Base-by-base conservation (phyloP, 1,140 invertebrate species). In the Camponotus floridanus region DNA sequence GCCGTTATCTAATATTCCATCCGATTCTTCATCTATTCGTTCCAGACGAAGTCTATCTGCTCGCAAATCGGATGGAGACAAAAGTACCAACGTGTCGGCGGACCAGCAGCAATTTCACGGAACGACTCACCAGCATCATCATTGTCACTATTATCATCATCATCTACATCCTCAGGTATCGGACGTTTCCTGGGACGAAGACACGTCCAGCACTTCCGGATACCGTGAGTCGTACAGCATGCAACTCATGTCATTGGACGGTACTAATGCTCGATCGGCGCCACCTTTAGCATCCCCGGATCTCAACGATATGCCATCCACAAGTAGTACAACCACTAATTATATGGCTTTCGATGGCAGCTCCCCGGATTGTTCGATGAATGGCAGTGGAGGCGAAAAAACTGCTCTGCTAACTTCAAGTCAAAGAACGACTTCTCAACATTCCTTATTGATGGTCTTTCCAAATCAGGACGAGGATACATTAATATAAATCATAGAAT, bases 141-240 rank as follows among this genome's bases (percentile, higher is more conserved):
- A 90, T 65, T 74, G 92, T 13, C 86, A 92, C 7, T 90, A 88
- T 5, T 87, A 91, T 2, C 93, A 92, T 48, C 90, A 93, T 26
- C 90, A 92, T 42, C 90, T 93, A n/a, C 87, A 88, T 42, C 78
- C 84, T 3, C 81, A 84, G 51, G 76, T 73, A 45, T 95, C 94
- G 0, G 95, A 95, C 26, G 88, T 94, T 0, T 97, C 97, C 0
- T 98, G 97, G 96, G 97, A 98, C 92, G 97, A 97, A 88, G 97
- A 98, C 85, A 95, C 97, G 0, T 98, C 97, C 0, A 98, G 97
- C 71, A 98, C 97, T 3, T 98, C 97, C 0, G 97, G 97, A 61
- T 98, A 98, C 93, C 96, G 97, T 26, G 96, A 96, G 88, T 96
- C 95, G 31, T 96, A 96, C 94, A 96, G 96, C 31, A 96, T 96